Base-by-base conservation (phyloP, 2,113 vertebrate genomes). In the Microtus richardsoni region DNA sequence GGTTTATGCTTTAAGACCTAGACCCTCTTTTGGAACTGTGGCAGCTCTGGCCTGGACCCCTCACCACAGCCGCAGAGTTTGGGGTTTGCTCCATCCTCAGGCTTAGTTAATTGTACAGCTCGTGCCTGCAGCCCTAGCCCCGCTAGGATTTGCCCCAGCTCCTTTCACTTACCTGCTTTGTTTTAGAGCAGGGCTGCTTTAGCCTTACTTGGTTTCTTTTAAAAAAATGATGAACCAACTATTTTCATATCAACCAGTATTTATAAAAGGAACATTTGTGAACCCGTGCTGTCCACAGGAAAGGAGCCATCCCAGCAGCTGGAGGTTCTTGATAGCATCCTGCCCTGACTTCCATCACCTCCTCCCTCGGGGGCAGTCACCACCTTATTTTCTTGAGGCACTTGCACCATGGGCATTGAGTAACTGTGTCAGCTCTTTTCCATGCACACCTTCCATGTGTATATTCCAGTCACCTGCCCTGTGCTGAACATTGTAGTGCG, bases 1-100 rank as follows among this genome's bases (percentile, higher is more conserved):
- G 95, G 88, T 88, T 96, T 92, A 60, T 80, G 64, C 47, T 68
- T 36, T 68, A 10, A 84, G 80, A 49, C 60, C 52, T 82, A 93
- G 64, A 64, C 86, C 89, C 74, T 70, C 14, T 47, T 47, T 11
- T 39, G 73, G 52, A 33, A 75, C 84, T 28, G 41, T 60, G 68
- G n/a, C 33, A 80, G 47, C 66, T 70, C 90, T 64, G 77, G 68
- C 11, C 14, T 21, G 88, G 54, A 77, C 80, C 8, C 70, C 79
- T 75, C 12, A 28, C 94, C 92, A 68, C 30, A 62, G 88, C 6
- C n/a, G 79, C 28, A 33, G 64, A n/a, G 28, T 12, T 44, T 60
- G 0, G 2, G 83, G 77, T 87, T 68, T 74, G 79, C 52, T 7
- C 36, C 80, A 7, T 88, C 70, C 62, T 24, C 22, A 88, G 84